These are phyloP conservation scores for Philereme transversata DNA, from an alignment of 2,888 invertebrate genomes.

Conservation along the genomic window DNA sequence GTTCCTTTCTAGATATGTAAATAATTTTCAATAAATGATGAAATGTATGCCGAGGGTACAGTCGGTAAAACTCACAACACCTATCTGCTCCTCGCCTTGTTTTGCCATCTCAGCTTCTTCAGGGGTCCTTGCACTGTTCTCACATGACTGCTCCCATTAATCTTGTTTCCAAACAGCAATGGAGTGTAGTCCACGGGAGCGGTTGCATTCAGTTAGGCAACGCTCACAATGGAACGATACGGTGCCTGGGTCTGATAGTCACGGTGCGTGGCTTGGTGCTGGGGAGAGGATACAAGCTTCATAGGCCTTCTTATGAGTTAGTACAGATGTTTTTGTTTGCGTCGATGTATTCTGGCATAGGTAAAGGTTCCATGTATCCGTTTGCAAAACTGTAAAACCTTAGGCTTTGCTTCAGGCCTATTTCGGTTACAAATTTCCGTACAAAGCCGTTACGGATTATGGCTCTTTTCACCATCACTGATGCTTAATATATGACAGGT, in stretches of 20 bases:
- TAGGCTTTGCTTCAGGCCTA: no score
- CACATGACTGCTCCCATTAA: constrained; percentile 52
- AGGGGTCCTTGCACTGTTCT: constrained; percentile 27
- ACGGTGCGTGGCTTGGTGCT: constrained; percentile 41
- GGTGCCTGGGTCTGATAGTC: constrained; percentile 59
- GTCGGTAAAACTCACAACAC: no score
- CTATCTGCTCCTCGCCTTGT: background rate
- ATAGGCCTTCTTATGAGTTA: constrained; percentile 10
- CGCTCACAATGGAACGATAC: constrained; percentile 55
- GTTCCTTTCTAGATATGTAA: no score
- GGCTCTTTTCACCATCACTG: no score
- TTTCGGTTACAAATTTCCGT: no score
- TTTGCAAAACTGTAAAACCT: no score
- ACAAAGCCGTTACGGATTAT: no score
- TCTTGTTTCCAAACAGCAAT: constrained; percentile 72
- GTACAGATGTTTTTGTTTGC: background rate
- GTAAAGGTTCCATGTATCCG: no score
- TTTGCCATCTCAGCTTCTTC: constrained; percentile 8
- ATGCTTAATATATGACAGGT: no score
- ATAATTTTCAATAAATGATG: no score
- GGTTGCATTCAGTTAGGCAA: constrained; percentile 57
- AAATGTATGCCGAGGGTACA: no score
- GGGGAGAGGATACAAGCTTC: constrained; percentile 21
- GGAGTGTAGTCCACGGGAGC: constrained; percentile 66
- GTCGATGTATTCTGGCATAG: no score